Evolutionary conservation across 2,113 vertebrate genomes (phyloP), one percentile per base, ranked within the genome.

Genomic region (Arenaria interpres): DNA sequence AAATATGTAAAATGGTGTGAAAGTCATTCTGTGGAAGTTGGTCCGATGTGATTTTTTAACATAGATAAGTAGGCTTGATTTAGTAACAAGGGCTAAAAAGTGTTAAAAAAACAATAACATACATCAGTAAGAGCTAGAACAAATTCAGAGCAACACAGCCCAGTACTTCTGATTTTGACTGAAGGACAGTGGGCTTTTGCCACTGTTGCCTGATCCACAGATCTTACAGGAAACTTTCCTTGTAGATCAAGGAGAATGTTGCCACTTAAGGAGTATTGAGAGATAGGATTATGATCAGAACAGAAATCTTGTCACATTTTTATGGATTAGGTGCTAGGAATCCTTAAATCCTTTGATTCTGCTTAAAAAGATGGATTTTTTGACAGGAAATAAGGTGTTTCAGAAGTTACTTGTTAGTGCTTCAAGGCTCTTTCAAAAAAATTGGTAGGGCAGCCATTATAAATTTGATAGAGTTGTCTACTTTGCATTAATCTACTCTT

Each of bases 401-500:
- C 57, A 68, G 60, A 85, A 54, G 7, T 53, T 20, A 33, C 30
- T 67, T 80, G 6, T 39, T 83, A 51, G 13, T 62, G 43, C 43
- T 85, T 75, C 43, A 82, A 78, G 20, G 43, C 11, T 90, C 20
- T 30, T 63, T 62, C 4, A 92, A 67, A 92, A 67, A 62, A 69
- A 43, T 14, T 28, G 8, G 3, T 72, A 68, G 27, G 14, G 46
- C 17, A 72, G 12, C 68, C 12, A 63, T 87, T 57, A n/a, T 32
- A 81, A 69, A 91, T 93, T 85, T 93, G 74, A 73, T 62, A 57
- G 68, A 37, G 48, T 62, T 96, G 43, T 88, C 84, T 95, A 57
- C 39, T 91, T 96, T 91, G 69, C 20, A 68, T 43, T 96, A 94
- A 95, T 95, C 89, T 62, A 86, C 37, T 75, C 39, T 86, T 79